Evolutionary conservation across 2,888 invertebrate genomes (phyloP).

Genomic region (Rhingia campestris): DNA sequence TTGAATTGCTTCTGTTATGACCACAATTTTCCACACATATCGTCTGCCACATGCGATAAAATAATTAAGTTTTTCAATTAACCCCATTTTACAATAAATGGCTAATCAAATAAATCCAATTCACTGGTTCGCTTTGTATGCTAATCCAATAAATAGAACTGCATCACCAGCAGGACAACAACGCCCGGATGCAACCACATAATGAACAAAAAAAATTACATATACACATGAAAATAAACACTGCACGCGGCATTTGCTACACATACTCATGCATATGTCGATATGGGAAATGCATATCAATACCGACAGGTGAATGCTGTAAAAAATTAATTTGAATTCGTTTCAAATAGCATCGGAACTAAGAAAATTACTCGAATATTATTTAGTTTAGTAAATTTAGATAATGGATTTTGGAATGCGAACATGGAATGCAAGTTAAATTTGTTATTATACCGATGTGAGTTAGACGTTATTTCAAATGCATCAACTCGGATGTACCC

Average conservation of each 20-base stretch:
- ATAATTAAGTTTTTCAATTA: constrained; percentile 68
- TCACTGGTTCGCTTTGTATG: constrained; percentile 37
- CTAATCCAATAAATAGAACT: constrained; percentile 46
- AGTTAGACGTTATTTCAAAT: constrained; percentile 1
- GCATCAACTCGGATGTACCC: neutral
- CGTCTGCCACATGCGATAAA: constrained; percentile 36
- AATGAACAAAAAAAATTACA: neutral
- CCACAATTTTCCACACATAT: constrained; percentile 14
- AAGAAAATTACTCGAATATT: neutral
- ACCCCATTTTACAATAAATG: constrained; percentile 58
- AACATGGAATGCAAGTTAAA: neutral
- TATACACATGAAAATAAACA: too few relatives aligned
- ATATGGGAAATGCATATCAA: neutral
- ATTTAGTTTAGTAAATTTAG: constrained; percentile 5
- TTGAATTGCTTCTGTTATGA: constrained; percentile 8
- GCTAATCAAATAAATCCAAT: constrained; percentile 66
- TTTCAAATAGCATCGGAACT: neutral
- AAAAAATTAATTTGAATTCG: neutral
- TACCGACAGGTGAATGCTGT: neutral
- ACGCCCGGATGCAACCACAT: neutral
- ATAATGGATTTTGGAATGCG: constrained; percentile 13
- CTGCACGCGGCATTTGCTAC: too few relatives aligned
- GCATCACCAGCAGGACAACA: constrained; percentile 6
- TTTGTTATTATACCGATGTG: neutral
- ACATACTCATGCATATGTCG: neutral